phyloP scores from a whole-genome alignment of 2,888 invertebrate genomes.

The Heterodera filipjevi region DNA sequence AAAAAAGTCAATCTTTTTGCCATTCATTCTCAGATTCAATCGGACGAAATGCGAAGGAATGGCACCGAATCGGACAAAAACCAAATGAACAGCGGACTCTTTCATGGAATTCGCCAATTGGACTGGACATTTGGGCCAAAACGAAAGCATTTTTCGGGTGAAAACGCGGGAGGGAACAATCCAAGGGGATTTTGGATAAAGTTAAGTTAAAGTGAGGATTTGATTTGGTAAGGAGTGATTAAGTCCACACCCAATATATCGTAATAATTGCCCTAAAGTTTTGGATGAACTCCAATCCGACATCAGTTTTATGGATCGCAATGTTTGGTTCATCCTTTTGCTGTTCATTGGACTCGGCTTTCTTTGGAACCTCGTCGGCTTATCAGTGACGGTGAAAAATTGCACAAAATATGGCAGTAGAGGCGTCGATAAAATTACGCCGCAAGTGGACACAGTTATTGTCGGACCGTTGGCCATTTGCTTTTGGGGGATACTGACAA shows the following conservation, averaged over 20 bases:
- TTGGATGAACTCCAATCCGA: constrained; percentile 50
- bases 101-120: constrained; percentile 44
- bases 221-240: too few relatives aligned
- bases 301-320: constrained; percentile 48
- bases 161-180: too few relatives aligned
- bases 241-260: background rate
- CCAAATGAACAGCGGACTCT: constrained; percentile 43
- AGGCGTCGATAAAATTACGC: background rate
- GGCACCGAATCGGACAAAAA: constrained; percentile 34
- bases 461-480: constrained; percentile 52
- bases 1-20: background rate
- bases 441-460: constrained; percentile 28
- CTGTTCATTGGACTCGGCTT: constrained; percentile 51
- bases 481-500: constrained; percentile 49
- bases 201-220: too few relatives aligned
- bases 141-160: constrained; percentile 42
- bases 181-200: too few relatives aligned
- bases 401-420: constrained; percentile 27
- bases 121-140: constrained; percentile 44
- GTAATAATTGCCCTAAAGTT: constrained; percentile 33
- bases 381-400: constrained; percentile 48
- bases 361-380: constrained; percentile 51
- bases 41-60: constrained; percentile 37
- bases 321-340: constrained; percentile 49
- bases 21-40: constrained; percentile 17